Conservation (phyloP, 1,140 invertebrate species). For the Carcinoscorpius rotundicauda region DNA sequence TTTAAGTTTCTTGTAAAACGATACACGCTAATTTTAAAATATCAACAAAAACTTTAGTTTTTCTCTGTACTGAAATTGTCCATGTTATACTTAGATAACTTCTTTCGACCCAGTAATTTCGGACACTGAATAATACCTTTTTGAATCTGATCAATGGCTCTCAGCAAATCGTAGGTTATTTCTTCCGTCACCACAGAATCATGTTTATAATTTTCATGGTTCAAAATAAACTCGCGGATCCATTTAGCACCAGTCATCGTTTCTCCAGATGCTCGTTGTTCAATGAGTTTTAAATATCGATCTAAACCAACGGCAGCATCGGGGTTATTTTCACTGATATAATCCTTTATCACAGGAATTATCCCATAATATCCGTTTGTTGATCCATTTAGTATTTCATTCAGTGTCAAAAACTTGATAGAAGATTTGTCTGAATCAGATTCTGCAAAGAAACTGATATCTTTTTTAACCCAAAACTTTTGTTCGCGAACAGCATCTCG, state of each 20-base stretch:
- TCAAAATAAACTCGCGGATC: constrained; percentile 78
- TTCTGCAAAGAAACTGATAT: constrained; percentile 37
- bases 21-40: no score
- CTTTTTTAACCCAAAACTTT: constrained; percentile 84
- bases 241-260: constrained; percentile 72
- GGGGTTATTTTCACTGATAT: constrained; percentile 86
- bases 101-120: constrained; percentile 48
- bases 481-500: constrained; percentile 65
- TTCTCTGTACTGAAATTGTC: no score
- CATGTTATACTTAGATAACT: no score
- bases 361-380: constrained; percentile 84
- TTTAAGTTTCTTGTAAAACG: no score
- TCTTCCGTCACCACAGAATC: constrained; percentile 78
- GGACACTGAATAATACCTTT: constrained; percentile 56
- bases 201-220: constrained; percentile 76
- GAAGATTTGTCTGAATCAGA: no score
- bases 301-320: constrained; percentile 93
- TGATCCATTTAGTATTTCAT: constrained; percentile 98
- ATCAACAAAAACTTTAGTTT: no score
- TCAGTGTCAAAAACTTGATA: constrained; percentile 60
- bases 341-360: constrained; percentile 83
- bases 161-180: constrained; percentile 88
- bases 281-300: constrained; percentile 92
- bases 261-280: constrained; percentile 58
- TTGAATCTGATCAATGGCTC: constrained; percentile 57